phyloP scores from a whole-genome alignment of 2,113 vertebrate species.

The Podarcis muralis region DNA sequence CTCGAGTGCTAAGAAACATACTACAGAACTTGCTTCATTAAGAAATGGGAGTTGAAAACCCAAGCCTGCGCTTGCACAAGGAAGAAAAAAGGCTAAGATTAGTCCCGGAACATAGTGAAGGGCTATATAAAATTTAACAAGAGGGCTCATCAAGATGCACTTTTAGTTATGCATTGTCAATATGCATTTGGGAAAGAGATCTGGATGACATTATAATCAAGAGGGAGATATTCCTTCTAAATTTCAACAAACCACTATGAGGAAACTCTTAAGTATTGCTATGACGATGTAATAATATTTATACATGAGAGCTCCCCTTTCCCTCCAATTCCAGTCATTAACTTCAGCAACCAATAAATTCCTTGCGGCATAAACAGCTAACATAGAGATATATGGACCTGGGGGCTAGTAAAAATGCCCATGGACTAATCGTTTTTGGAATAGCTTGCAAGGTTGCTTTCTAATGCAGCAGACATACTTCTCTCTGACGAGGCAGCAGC shows the following conservation, averaged over 20 bases:
- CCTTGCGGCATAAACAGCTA: background rate
- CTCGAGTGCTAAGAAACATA: background rate
- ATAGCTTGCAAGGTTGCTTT: background rate
- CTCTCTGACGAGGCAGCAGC: background rate
- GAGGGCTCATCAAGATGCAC: background rate
- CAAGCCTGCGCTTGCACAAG: background rate
- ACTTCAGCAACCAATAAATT: background rate
- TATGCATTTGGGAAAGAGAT: background rate
- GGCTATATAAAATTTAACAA: background rate
- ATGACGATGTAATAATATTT: background rate
- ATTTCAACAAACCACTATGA: background rate
- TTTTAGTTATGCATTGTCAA: background rate
- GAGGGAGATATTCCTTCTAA: background rate
- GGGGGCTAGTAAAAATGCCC: background rate
- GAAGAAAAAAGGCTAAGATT: background rate
- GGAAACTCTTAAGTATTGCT: background rate
- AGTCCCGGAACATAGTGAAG: background rate
- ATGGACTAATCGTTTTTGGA: background rate
- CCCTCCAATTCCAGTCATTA: background rate
- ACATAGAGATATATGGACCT: background rate
- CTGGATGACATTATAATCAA: too few relatives aligned
- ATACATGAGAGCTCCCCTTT: background rate
- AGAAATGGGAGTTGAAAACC: too few relatives aligned
- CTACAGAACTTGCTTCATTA: too few relatives aligned
- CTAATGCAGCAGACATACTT: background rate